Evolutionary conservation across 2,797 vertebrate species (phyloP).

Genomic region (Podargus strigoides): DNA sequence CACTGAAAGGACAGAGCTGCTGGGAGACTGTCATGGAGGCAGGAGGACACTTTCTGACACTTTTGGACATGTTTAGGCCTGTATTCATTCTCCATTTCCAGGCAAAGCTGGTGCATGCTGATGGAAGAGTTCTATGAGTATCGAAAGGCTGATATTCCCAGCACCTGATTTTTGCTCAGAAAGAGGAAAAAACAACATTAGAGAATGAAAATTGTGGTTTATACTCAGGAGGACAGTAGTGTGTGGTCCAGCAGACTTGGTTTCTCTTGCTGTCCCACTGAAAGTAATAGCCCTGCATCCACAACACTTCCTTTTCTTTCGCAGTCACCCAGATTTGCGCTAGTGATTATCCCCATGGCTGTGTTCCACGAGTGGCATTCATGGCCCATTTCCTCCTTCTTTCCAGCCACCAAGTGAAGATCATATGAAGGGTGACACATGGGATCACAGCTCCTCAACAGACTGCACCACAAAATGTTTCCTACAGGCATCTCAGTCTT

Average conservation of each 20-base stretch:
- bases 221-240: not conserved
- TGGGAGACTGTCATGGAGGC: not conserved
- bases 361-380: not conserved
- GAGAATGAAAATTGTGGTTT: not conserved
- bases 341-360: not conserved
- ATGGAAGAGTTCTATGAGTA: not conserved
- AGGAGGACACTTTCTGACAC: not conserved
- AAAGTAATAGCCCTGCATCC: not conserved
- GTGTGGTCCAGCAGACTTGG: not conserved
- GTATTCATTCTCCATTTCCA: not conserved
- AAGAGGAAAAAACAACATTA: not conserved
- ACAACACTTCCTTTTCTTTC: not conserved
- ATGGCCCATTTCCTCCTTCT: not conserved
- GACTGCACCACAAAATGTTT: not conserved
- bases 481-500: not conserved
- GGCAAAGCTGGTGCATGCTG: not conserved
- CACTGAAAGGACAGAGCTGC: not conserved
- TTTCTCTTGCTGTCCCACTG: not conserved
- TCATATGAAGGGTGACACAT: accelerated
- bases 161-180: not conserved
- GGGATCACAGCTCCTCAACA: not conserved
- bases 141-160: not conserved
- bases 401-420: not conserved
- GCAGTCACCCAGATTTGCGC: not conserved
- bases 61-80: not conserved